phyloP scores from a whole-genome alignment of 2,113 vertebrate species.

The Butorides virescens region DNA sequence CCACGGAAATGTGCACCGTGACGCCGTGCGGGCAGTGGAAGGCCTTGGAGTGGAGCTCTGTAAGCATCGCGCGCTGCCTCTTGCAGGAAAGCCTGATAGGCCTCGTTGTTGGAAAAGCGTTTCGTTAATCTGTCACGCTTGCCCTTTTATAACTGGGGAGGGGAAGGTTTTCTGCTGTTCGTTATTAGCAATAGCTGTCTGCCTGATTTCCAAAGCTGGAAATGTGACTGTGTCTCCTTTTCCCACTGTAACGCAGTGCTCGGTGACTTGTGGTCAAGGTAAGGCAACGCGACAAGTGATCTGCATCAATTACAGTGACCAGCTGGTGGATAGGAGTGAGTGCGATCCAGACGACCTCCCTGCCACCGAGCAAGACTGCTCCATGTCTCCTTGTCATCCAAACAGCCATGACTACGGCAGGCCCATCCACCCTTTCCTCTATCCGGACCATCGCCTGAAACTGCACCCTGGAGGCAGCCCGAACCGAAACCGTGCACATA shows the following conservation, averaged over 20 bases:
- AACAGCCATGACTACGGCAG: constrained; percentile 75
- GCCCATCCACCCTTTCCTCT: constrained; percentile 71
- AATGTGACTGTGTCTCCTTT: constrained; percentile 44
- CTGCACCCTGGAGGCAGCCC: constrained; percentile 61
- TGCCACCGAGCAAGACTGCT: constrained; percentile 88
- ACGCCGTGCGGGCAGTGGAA: constrained; percentile 94
- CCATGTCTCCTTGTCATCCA: constrained; percentile 88
- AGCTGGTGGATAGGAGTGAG: constrained; percentile 84
- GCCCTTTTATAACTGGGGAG: background rate
- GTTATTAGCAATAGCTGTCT: background rate
- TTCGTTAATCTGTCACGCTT: background rate
- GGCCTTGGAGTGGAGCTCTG: constrained; percentile 91
- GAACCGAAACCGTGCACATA: constrained; percentile 67
- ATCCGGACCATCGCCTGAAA: constrained; percentile 72
- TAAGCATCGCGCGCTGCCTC: constrained; percentile 64
- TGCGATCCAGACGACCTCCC: constrained; percentile 91
- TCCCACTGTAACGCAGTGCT: constrained; percentile 82
- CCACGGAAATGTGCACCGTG: constrained; percentile 86
- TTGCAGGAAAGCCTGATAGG: background rate
- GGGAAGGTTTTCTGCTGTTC: background rate
- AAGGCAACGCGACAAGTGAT: constrained; percentile 89
- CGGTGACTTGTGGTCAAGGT: constrained; percentile 94
- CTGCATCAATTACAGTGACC: constrained; percentile 91
- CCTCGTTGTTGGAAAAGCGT: background rate
- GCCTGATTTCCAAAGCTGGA: background rate